Conservation (phyloP, 1,140 invertebrate species). For the Magallana angulata region DNA sequence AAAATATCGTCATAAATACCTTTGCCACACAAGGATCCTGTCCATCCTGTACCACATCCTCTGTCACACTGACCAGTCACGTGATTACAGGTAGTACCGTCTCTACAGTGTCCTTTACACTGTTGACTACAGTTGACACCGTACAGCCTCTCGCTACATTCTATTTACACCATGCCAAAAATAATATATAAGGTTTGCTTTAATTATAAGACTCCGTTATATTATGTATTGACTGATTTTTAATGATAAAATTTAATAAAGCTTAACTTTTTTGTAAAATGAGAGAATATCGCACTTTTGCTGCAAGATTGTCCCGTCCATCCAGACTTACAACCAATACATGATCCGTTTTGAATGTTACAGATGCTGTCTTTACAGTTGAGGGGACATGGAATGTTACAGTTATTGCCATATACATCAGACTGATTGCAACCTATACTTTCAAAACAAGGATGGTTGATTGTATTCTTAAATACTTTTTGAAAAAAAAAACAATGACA, state of each 20-base stretch:
- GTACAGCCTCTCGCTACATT: neutral
- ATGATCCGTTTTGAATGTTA: neutral
- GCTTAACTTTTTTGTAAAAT: no score
- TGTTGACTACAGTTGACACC: neutral
- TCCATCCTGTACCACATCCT: neutral
- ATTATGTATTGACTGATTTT: no score
- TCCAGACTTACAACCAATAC: neutral
- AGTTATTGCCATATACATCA: neutral
- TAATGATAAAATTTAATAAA: no score
- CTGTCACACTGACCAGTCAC: neutral
- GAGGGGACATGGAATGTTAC: neutral
- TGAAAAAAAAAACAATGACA: no score
- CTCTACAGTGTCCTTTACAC: no score
- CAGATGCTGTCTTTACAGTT: neutral
- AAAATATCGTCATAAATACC: no score
- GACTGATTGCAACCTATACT: neutral
- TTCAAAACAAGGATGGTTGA: no score
- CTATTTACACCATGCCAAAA: neutral
- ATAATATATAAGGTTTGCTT: neutral
- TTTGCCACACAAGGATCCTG: no score
- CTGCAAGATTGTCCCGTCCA: neutral
- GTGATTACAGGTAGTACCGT: neutral
- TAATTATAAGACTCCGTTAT: no score
- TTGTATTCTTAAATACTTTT: no score
- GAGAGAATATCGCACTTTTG: no score